Evolutionary conservation across 2,888 invertebrate genomes (phyloP).

Genomic region (Leptinotarsa haldemani): DNA sequence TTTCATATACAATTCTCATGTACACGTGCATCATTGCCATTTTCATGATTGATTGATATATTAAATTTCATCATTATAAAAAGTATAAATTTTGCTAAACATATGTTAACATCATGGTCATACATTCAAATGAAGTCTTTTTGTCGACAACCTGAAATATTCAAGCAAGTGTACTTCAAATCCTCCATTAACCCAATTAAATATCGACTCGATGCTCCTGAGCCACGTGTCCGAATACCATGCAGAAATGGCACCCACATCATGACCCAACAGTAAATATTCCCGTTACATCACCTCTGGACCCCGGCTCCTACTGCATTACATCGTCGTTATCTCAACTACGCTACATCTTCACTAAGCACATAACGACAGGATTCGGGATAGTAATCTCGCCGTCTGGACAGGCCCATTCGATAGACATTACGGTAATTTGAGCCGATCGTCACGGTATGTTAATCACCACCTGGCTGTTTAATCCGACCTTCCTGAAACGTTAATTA

Average conservation of each 20-base stretch:
- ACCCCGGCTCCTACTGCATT: background rate
- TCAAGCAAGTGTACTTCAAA: background rate
- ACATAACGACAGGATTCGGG: constrained; percentile 14
- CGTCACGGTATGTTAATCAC: constrained; percentile 31
- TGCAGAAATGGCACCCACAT: background rate
- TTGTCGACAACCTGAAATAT: no score
- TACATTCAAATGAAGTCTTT: no score
- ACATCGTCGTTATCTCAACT: background rate
- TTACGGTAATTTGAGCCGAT: constrained; percentile 29
- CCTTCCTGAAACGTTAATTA: constrained; percentile 29
- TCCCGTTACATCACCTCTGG: background rate
- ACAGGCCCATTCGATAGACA: constrained; percentile 3
- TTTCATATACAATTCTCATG: no score
- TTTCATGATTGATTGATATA: no score
- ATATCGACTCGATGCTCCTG: background rate
- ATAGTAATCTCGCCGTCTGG: constrained; percentile 9
- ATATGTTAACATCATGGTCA: no score
- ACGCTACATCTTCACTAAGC: constrained; percentile 2
- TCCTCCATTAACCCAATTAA: background rate
- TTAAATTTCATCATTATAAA: no score
- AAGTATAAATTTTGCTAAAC: no score
- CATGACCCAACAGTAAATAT: background rate
- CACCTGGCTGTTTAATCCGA: constrained; percentile 29
- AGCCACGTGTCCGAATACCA: background rate
- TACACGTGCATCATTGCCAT: no score